A percentile compares a stretch with the other conserved stretches of the same genome.
Evolutionary conservation across 35 echinoderm and acorn worm genomes (phyloP).

Genomic region (Hemicentrotus pulcherrimus): DNA sequence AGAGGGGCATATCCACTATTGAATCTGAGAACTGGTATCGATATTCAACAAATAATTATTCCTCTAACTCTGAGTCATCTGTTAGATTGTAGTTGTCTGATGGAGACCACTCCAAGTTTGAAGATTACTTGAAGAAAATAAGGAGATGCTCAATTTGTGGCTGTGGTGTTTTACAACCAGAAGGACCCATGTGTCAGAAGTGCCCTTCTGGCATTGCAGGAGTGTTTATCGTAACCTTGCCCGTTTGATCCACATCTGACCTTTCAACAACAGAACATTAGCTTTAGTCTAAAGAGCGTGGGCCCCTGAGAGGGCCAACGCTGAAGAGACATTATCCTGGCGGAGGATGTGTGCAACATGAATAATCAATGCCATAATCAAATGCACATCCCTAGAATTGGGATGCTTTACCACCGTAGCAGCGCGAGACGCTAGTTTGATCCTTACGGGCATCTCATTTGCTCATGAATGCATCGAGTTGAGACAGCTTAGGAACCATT

Average conservation of each 20-base stretch:
- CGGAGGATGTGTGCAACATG: not conserved
- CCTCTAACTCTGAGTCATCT: too few species aligned
- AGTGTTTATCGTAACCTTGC: not conserved
- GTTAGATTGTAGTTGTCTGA: too few species aligned
- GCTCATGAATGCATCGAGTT: not conserved
- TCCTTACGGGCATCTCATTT: not conserved
- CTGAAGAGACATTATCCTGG: not conserved
- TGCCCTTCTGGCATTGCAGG: not conserved
- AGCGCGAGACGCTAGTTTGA: not conserved
- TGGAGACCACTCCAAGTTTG: not conserved
- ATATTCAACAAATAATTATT: too few species aligned
- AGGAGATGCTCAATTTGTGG: not conserved
- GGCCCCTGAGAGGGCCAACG: not conserved
- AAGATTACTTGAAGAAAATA: not conserved
- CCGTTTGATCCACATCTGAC: not conserved
- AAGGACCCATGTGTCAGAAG: not conserved
- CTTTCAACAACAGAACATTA: not conserved
- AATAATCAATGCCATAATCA: slow-evolving; percentile 13
- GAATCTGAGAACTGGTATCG: too few species aligned
- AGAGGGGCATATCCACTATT: too few species aligned
- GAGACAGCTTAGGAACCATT: not conserved
- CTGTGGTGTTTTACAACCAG: not conserved
- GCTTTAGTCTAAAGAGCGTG: not conserved
- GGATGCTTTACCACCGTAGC: not conserved
- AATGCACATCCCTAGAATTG: not conserved